These are phyloP conservation scores for Taenaris catops DNA, from an alignment of 2,888 invertebrate species.

Conservation along the genomic window DNA sequence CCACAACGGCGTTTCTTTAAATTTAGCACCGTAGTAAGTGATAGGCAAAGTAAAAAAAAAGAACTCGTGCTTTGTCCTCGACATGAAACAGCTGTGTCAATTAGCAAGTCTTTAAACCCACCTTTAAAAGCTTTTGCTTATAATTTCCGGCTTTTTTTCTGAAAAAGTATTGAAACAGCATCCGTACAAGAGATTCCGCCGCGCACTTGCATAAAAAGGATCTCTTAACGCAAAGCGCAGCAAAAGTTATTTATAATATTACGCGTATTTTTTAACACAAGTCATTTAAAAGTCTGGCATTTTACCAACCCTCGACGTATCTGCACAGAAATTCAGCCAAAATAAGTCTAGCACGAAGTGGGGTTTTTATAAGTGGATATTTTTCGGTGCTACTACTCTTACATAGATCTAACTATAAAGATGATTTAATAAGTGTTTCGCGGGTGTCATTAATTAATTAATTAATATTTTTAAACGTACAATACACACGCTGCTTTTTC, in stretches of 20 bases:
- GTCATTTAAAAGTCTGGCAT: conserved; percentile 17
- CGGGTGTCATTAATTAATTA: too few relatives aligned
- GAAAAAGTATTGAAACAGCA: background rate
- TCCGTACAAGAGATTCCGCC: background rate
- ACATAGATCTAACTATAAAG: too few relatives aligned
- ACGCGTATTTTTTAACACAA: conserved; percentile 15
- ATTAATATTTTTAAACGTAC: too few relatives aligned
- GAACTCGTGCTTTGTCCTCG: conserved; percentile 6
- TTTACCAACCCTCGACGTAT: conserved; percentile 17
- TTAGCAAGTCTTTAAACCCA: conserved; percentile 1
- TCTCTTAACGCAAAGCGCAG: conserved; percentile 4
- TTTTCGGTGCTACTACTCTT: too few relatives aligned
- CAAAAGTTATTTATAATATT: conserved; percentile 14
- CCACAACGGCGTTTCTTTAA: too few relatives aligned
- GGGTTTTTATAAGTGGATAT: too few relatives aligned
- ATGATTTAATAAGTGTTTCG: too few relatives aligned
- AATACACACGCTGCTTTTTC: too few relatives aligned
- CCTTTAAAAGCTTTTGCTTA: conserved; percentile 8
- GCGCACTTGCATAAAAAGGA: conserved; percentile 3
- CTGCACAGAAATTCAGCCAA: conserved; percentile 18
- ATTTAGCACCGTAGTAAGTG: too few relatives aligned
- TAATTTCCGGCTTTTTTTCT: conserved; percentile 1
- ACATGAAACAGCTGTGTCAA: background rate
- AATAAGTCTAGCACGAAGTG: conserved; percentile 19
- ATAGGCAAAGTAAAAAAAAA: too few relatives aligned